Percentiles rank a stretch among this genome's conserved stretches.
These are phyloP conservation scores for Halisarca cf. caerulea DNA, from an alignment of 37 sponge, comb jelly and placozoan species.

Conservation along the genomic window DNA sequence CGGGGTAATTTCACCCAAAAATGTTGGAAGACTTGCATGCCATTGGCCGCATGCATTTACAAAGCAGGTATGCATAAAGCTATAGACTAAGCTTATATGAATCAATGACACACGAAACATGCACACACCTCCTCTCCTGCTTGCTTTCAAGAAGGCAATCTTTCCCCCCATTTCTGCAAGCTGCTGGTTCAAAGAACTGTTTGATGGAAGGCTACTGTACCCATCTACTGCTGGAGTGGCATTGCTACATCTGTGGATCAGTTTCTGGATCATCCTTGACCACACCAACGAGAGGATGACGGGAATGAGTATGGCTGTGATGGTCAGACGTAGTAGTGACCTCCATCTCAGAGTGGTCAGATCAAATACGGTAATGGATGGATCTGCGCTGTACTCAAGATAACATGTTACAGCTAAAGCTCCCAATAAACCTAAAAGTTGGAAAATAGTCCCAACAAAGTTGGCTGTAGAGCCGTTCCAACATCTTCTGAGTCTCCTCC, in stretches of 20 bases:
- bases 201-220: background rate
- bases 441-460: background rate
- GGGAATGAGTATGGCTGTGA: background rate
- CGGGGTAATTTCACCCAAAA: too few species aligned
- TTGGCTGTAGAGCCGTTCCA: background rate
- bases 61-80: too few species aligned
- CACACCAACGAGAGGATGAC: constrained; percentile 33
- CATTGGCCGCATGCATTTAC: too few species aligned
- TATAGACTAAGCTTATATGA: too few species aligned
- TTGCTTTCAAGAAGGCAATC: background rate
- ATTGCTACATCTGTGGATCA: background rate
- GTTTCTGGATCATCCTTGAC: constrained; percentile 24
- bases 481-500: background rate
- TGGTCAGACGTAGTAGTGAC: background rate
- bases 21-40: too few species aligned
- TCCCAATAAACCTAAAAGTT: background rate
- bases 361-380: background rate
- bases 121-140: constrained; percentile 14
- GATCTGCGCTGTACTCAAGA: background rate
- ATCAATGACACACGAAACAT: background rate
- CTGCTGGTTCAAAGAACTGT: background rate
- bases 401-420: background rate
- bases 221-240: background rate
- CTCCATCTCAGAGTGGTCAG: background rate
- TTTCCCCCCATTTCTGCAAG: background rate